Evolutionary conservation across 2,888 invertebrate genomes (phyloP).

Genomic region (Drosophila eohydei): DNA sequence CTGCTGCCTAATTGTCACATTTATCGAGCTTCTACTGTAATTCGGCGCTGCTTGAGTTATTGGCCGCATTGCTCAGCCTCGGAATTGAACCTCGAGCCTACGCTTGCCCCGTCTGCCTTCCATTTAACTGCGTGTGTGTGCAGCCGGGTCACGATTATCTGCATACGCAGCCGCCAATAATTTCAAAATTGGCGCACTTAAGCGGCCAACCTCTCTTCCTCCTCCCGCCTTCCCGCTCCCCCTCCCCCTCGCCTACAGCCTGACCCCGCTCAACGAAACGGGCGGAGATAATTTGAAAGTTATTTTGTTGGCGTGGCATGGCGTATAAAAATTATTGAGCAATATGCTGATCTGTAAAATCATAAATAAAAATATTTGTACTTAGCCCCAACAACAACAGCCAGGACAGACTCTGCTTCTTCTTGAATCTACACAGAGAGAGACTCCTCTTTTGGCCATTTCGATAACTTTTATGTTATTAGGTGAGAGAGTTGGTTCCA

Average conservation of each 20-base stretch:
- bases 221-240: background rate
- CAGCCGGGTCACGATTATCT: conserved; percentile 83
- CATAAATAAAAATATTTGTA: conserved; percentile 84
- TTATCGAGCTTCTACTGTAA: conserved; percentile 33
- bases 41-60: conserved; percentile 60
- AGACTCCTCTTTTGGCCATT: conserved; percentile 43
- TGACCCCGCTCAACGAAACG: conserved; percentile 6
- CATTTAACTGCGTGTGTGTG: conserved; percentile 29
- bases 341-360: conserved; percentile 85
- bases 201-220: conserved; percentile 24
- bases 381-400: conserved; percentile 34
- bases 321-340: conserved; percentile 82
- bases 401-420: background rate
- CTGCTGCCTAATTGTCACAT: background rate
- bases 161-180: conserved; percentile 80
- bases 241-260: background rate
- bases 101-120: conserved; percentile 10
- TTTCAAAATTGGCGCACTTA: conserved; percentile 83
- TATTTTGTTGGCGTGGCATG: conserved; percentile 63
- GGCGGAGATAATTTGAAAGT: conserved; percentile 72
- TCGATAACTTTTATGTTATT: conserved; percentile 81
- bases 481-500: conserved; percentile 81
- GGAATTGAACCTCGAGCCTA: conserved; percentile 1
- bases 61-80: conserved; percentile 17
- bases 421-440: background rate